Base-by-base conservation (phyloP, 1,140 invertebrate genomes). In the Drosophila miranda region DNA sequence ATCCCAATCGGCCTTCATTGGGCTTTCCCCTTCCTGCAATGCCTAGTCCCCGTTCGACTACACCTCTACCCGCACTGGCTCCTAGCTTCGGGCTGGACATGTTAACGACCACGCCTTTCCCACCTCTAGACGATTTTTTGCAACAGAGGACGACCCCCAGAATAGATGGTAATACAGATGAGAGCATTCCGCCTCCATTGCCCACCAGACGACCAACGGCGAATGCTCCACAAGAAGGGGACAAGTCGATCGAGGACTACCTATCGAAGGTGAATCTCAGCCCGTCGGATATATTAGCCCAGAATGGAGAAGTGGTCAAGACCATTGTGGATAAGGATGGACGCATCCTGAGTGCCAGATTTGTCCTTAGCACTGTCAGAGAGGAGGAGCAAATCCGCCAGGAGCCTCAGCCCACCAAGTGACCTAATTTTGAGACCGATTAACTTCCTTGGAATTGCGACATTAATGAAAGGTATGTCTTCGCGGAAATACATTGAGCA, bases 311-410 rank as follows among this genome's bases (percentile, higher is more conserved):
- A 43, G 13, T 86, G 41, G 21, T 78, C 26, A 86, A 73, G 45
- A 90, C 81, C 11, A 71, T 90, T 55, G 61, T 87, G 34, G 89
- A 90, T 14, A 75, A 72, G 8, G 50, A 90, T 41, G 89, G 89
- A 0, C 59, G 84, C 6, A 50, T 90, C 0, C 28, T 90, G 14
- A 83, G 73, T 28, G 83, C 49, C 16, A 73, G 44, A 21, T 90
- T 86, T 53, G 73, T 89, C 0, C 53, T 90, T 4, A 90, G 89
- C 56, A 43, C 52, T 0, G 60, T 83, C 30, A 88, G 76, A 23
- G 67, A 46, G 0, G 62, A 55, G 2, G 48, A 55, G 1, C 44
- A 41, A 19, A 43, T 30, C 2, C 43, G 50, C 4, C 26, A 49
- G 2, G 34, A 62, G 9, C 28, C 45, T 43, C 26, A n/a, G n/a